Evolutionary conservation across 2,113 vertebrate species (phyloP).

Genomic region (Lamprotornis superbus): DNA sequence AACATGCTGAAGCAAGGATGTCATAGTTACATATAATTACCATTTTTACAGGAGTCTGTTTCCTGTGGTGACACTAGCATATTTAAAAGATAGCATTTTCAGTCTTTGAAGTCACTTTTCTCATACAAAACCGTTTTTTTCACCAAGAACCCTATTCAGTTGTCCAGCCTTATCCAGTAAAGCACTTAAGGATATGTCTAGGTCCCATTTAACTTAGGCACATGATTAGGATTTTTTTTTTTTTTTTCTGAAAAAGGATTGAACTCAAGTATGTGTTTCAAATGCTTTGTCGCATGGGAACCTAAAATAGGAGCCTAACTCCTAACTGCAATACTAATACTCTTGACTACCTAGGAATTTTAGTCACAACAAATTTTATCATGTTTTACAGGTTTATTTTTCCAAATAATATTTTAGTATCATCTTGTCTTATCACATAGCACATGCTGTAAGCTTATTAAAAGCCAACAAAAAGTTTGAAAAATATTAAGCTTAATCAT

Average conservation of each 20-base stretch:
- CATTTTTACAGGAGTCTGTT: slow-evolving; percentile 39
- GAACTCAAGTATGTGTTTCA: neutral
- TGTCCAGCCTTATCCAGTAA: neutral
- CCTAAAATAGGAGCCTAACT: neutral
- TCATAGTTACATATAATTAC: slow-evolving; percentile 48
- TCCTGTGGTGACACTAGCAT: slow-evolving; percentile 34
- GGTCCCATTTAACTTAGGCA: neutral
- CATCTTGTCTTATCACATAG: slow-evolving; percentile 32
- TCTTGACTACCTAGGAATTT: neutral
- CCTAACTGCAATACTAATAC: neutral
- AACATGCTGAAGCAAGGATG: slow-evolving; percentile 41
- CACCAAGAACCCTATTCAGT: neutral
- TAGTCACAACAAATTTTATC: slow-evolving; percentile 22
- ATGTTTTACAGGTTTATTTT: slow-evolving; percentile 6
- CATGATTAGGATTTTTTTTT: neutral
- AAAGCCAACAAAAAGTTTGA: slow-evolving; percentile 40
- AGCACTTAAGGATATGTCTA: neutral
- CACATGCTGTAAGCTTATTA: slow-evolving; percentile 50
- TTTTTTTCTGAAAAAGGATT: neutral
- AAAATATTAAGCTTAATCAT: slow-evolving; percentile 49
- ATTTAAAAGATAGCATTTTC: slow-evolving; percentile 47
- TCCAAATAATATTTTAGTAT: slow-evolving; percentile 18
- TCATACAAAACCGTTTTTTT: slow-evolving; percentile 15
- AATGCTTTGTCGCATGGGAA: neutral
- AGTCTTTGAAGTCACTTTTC: slow-evolving; percentile 49